phyloP scores from a whole-genome alignment of 1,140 invertebrate genomes.

The Cydia amplana region DNA sequence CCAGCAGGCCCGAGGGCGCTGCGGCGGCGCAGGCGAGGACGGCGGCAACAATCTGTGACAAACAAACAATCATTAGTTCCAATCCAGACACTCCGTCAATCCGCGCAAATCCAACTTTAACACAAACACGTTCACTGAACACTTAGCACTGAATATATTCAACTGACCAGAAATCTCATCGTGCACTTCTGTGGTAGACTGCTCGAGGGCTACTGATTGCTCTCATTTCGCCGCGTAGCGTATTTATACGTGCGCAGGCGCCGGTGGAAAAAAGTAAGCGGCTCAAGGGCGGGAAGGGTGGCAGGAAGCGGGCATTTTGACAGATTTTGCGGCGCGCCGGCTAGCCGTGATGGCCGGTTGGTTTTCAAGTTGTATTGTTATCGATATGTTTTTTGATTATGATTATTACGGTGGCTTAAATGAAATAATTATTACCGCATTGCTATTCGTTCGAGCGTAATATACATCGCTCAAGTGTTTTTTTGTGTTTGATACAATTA shows the following conservation, averaged over 20 bases:
- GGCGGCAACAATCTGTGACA: constrained; percentile 71
- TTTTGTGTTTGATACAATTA: no score
- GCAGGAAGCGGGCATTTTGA: constrained; percentile 59
- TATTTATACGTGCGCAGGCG: constrained; percentile 67
- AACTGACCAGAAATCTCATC: constrained; percentile 78
- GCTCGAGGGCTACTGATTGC: constrained; percentile 77
- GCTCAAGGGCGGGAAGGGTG: constrained; percentile 75
- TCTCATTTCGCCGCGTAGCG: constrained; percentile 62
- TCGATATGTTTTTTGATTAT: constrained; percentile 31
- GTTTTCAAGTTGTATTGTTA: constrained; percentile 12
- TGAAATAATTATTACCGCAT: constrained; percentile 35
- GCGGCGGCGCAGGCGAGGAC: constrained; percentile 73
- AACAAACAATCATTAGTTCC: constrained; percentile 49
- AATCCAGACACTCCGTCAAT: not conserved
- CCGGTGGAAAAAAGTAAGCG: constrained; percentile 76
- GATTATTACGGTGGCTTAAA: not conserved
- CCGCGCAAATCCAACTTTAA: constrained; percentile 20
- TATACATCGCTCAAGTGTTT: no score
- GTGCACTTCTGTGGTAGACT: constrained; percentile 77
- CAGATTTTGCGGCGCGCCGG: constrained; percentile 34
- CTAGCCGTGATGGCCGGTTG: constrained; percentile 4
- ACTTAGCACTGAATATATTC: constrained; percentile 46
- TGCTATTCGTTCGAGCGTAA: constrained; percentile 31
- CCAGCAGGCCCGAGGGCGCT: constrained; percentile 67
- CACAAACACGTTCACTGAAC: constrained; percentile 36